These are phyloP conservation scores for Stigmatopora nigra DNA, from an alignment of 2,113 vertebrate species.

Conservation along the genomic window DNA sequence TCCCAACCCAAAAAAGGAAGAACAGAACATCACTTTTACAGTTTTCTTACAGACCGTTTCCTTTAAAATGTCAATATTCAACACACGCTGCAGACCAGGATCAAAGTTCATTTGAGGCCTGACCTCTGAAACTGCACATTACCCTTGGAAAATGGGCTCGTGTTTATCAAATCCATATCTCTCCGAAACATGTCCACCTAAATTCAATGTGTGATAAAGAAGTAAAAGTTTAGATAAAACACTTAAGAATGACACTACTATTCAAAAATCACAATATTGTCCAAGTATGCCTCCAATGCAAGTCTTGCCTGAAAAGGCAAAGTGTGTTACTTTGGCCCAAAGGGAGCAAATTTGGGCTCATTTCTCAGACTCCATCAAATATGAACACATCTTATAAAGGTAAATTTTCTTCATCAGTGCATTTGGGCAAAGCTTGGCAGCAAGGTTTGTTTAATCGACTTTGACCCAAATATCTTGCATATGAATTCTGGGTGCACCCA, in stretches of 20 bases:
- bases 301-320: not conserved
- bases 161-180: slow-evolving; percentile 44
- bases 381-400: not conserved
- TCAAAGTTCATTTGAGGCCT: slow-evolving; percentile 47
- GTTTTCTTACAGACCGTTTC: too few relatives aligned
- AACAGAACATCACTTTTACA: too few relatives aligned
- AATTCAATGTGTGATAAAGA: not conserved
- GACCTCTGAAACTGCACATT: slow-evolving; percentile 52
- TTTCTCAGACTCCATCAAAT: not conserved
- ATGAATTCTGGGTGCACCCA: not conserved
- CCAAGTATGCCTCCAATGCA: not conserved
- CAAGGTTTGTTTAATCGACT: not conserved
- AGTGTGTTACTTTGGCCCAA: not conserved
- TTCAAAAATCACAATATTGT: slow-evolving; percentile 19
- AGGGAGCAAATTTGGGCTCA: not conserved
- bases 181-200: slow-evolving; percentile 18
- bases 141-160: slow-evolving; percentile 57
- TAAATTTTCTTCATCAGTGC: too few relatives aligned
- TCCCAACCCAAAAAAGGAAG: too few relatives aligned
- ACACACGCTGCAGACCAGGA: slow-evolving; percentile 36
- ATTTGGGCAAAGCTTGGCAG: not conserved
- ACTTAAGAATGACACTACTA: slow-evolving; percentile 16
- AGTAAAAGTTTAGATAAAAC: slow-evolving; percentile 49
- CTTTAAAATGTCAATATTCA: slow-evolving; percentile 13
- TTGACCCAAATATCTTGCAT: not conserved